Conservation (phyloP, 2,797 vertebrate species). For the Gambelia wislizenii region DNA sequence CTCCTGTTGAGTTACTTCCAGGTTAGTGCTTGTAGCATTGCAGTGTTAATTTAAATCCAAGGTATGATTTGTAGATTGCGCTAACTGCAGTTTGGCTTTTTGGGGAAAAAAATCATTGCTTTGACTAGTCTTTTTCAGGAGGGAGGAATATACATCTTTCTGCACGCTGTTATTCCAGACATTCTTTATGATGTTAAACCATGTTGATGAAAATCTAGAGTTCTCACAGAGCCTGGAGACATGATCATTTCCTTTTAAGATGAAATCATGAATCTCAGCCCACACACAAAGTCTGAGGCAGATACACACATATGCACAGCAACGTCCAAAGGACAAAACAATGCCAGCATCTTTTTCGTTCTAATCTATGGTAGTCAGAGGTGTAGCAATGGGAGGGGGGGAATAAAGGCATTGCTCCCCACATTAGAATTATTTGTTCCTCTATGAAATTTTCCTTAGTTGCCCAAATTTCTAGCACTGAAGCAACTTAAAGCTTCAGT, state of each 20-base stretch:
- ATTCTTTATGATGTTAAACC: not conserved
- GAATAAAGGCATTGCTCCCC: no score
- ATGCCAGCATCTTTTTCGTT: not conserved
- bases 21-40: no score
- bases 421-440: no score
- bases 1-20: not conserved
- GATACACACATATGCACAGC: not conserved
- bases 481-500: no score
- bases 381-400: no score
- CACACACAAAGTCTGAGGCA: not conserved
- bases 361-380: no score
- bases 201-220: not conserved
- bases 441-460: no score
- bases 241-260: not conserved
- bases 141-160: no score
- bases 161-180: not conserved
- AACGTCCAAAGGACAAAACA: not conserved
- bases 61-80: not conserved
- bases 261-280: not conserved
- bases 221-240: not conserved
- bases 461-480: no score
- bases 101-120: not conserved
- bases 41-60: not conserved
- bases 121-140: not conserved
- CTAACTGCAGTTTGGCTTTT: not conserved